Base-by-base conservation (phyloP, 2,113 vertebrate species). In the Macquaria australasica region DNA sequence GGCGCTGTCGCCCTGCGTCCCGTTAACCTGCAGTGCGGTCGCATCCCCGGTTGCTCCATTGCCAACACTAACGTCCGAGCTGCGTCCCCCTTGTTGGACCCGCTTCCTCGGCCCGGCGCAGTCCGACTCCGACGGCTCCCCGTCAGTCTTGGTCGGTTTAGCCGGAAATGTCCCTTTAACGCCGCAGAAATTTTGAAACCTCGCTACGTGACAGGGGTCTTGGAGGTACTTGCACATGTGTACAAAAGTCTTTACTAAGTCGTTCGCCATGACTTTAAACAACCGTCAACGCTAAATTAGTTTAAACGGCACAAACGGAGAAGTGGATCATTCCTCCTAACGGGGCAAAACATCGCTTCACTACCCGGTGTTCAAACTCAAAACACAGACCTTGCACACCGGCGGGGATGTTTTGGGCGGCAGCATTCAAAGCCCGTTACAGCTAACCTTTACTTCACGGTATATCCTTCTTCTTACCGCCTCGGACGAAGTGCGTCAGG, bases 101-200 rank as follows among this genome's bases (percentile, higher is more conserved):
- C 90, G 79, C 83, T 75, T 91, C 78, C 93, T 91, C 63, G 89
- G 84, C 6, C 89, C 89, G 50, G 88, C 53, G 58, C 23, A 4
- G 41, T 84, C 87, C 37, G 51, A 23, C 41, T 88, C 85, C 41
- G 43, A 5, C 48, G 6, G 72, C 3, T 86, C 84, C 20, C 91
- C 66, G 68, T 89, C 88, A 70, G 89, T 77, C 83, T 82, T 64
- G 74, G 9, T 21, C 21, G 67, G 6, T 58, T 87, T 87, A 1
- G 77, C 89, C 69, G 88, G 45, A 80, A 94, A 94, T 1, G 96
- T 95, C 10, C 93, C 95, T 77, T 95, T 94, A 71, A 99, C 96
- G n/a, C 98, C 98, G 92, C 98, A 99, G 0, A 98, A 84, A 21
- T 92, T 92, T 86, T 99, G 98, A 93, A 99, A 99, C 55, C 93